Base-by-base conservation (phyloP, 2,888 invertebrate genomes). In the Merodon equestris region DNA sequence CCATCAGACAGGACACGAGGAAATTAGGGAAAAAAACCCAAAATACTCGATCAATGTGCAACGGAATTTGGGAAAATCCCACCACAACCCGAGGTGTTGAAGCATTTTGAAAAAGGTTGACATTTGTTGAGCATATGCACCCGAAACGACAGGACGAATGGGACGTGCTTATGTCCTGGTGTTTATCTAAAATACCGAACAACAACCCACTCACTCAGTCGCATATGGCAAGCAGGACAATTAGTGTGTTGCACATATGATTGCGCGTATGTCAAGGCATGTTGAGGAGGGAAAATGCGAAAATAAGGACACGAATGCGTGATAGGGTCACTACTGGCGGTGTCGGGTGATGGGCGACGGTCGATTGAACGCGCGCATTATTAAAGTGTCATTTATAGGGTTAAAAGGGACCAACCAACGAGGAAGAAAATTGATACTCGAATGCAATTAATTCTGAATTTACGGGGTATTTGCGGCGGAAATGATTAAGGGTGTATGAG, bases 171-270 rank as follows among this genome's bases (percentile, higher is more conserved):
- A 42, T 50, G 34, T 27, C 38, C 2, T 27, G 13, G 14, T 17
- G 12, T 34, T 77, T 77, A 77, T 77, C 77, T 77, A 72, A 77
- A 77, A 57, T 63, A 63, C 77, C 73, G 77, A 67, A 77, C 77
- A 73, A 72, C 61, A 60, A 56, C 64, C 57, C 57, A 71, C 54
- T 60, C 57, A 57, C 17, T 71, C 72, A 40, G 40, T 40, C 40
- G 73, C 77, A 77, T 73, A 77, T 77, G 77, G 61, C 77, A 77
- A 51, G 36, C 34, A 63, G 58, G 67, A 63, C 53, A 77, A 67
- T 73, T 68, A 73, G 63, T 68, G 47, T 53, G 27, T 68, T 61
- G 40, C 40, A 40, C 40, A 40, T 40, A n/a, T 27, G 27, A 27
- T 19, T 36, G 34, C 36, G 50, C 61, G 61, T 71, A 66, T 17